A percentile compares a stretch with the other conserved stretches of the same genome.
phyloP scores from a whole-genome alignment of 64 coral and sea anemone species.

The Stylophora pistillata region DNA sequence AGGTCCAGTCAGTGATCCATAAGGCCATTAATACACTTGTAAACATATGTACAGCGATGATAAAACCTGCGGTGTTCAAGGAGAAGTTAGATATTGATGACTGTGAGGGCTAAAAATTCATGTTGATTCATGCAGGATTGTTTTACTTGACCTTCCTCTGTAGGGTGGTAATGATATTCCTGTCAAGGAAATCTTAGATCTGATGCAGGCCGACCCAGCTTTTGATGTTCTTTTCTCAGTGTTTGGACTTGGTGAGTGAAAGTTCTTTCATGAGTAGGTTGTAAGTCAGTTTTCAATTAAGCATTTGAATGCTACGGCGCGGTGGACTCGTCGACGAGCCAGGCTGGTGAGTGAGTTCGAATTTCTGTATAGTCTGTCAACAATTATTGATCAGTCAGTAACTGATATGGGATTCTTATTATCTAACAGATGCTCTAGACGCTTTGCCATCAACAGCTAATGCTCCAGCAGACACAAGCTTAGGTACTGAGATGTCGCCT shows the following conservation, averaged over 20 bases:
- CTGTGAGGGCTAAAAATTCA: not conserved
- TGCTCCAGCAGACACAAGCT: not conserved
- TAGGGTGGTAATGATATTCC: conserved; percentile 45
- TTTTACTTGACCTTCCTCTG: not conserved
- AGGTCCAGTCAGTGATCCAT: too few relatives aligned
- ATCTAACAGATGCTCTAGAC: conserved; percentile 28
- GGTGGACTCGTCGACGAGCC: too few relatives aligned
- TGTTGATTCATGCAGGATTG: not conserved
- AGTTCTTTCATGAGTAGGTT: not conserved
- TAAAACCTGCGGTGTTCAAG: conserved; percentile 20
- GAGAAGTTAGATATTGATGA: too few relatives aligned
- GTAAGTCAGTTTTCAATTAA: too few relatives aligned
- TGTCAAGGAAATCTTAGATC: conserved; percentile 79
- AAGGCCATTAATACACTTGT: too few relatives aligned
- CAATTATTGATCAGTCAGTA: too few relatives aligned
- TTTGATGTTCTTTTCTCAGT: conserved; percentile 77
- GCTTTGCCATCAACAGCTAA: conserved; percentile 27
- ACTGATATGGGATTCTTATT: not conserved
- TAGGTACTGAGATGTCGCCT: not conserved
- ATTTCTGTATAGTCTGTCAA: not conserved
- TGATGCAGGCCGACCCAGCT: conserved; percentile 74
- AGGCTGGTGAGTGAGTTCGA: too few relatives aligned
- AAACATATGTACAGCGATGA: too few relatives aligned
- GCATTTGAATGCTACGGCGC: too few relatives aligned
- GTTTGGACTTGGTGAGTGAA: conserved; percentile 55